Base-by-base conservation (phyloP, 2,888 invertebrate genomes). In the Drosophila recens region DNA sequence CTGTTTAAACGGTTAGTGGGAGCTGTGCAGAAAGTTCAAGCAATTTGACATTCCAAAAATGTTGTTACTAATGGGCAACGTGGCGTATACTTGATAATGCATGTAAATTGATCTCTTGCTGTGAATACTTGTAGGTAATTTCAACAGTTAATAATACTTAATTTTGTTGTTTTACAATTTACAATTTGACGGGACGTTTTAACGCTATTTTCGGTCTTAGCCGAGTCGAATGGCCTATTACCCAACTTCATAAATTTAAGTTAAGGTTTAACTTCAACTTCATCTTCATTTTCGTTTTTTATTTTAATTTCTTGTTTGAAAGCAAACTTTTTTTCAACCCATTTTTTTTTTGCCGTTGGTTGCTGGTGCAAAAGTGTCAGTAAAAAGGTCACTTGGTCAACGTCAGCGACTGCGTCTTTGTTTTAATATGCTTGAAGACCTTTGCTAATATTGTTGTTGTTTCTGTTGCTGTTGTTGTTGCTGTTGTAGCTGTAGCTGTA, bases 341-440 rank as follows among this genome's bases (percentile, higher is more conserved):
- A 57, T 57, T 57, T 56, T 56, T 30, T 64, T 66, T 67, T 72
- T 8, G 66, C 67, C 23, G 40, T 43, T 62, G 49, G 46, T 67
- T 72, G 52, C 40, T 51, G 75, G 72, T 67, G 87, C 81, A 75
- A 79, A 87, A 87, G 89, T 89, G 84, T 89, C 84, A 87, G 84
- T 82, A 79, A 85, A 86, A 86, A 86, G 86, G 86, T 86, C 86
- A 86, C 90, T 86, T 86, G 90, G 86, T 88, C 86, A 89, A 79
- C 67, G 53, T 46, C 45, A 54, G 56, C 72, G 72, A 64, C 79
- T 80, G 74, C 65, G 78, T 68, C 68, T 86, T 85, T 90, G 75
- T 88, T 85, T 82, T 69, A 76, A 73, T 78, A 72, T 72, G 70
- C 67, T 75, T 72, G 68, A 75, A 90, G 89, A 90, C 88, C 86